Evolutionary conservation across 2,888 invertebrate species (phyloP), one percentile per base, ranked within the genome.

Genomic region (Apamea crenata): DNA sequence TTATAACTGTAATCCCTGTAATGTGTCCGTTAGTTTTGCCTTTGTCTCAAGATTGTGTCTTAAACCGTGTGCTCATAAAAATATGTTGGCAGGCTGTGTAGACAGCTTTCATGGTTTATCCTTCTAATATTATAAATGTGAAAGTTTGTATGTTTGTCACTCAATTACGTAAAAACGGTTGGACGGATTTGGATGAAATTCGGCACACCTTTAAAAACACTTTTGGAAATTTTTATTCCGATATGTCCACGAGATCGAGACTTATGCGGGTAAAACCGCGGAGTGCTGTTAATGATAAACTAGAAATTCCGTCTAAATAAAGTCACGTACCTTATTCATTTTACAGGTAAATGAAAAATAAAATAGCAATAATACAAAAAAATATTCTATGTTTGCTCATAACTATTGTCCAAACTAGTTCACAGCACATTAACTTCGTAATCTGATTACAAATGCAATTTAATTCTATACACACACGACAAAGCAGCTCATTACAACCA

Each of bases 401-500:
- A 68, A 10, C 16, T 21, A 63, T 29, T 61, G 18, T 29, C 16
- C 16, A 25, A 66, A 56, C 21, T 66, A 63, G 61, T 73, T 67
- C 29, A 29, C 25, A 21, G 53, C 18, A 78, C 61, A 83, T 61
- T 78, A 56, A 66, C 12, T 77, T 67, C 3, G 10, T n/a, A n/a
- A 82, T 68, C 66, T 68, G 36, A 74, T 74, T 50, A 70, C 29
- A 50, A 83, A 81, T 73, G 18, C 66, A 56, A 74, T 44, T 67
- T 36, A 36, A 72, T 53, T 66, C 50, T 21, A 36, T 21, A 47
- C 50, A 50, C 32, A 56, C 7, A 29, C 25, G 18, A 84, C 73
- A 86, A 84, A 70, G 56, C n/a, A 63, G 14, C 32, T 12, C 63
- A 70, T 56, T 83, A 78, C 50, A 40, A 44, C 72, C 29, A 61